Conservation (phyloP, 2,888 invertebrate genomes). For the Acrobasis suavella region DNA sequence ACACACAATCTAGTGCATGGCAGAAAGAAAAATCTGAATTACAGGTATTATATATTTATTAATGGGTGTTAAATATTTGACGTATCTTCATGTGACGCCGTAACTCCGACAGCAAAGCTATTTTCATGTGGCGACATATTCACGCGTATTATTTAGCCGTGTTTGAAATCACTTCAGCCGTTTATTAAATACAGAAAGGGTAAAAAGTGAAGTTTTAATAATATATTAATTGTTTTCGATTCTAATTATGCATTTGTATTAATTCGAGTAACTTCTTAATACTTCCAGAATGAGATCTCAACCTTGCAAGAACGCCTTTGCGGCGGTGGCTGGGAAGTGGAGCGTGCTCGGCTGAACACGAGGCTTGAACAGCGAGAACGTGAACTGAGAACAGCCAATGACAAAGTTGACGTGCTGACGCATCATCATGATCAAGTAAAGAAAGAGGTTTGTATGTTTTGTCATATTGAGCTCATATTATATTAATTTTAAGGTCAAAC, state of each 20-base stretch:
- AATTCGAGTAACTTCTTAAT: slow-evolving; percentile 9
- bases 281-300: slow-evolving; percentile 61
- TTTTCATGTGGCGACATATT: too few species aligned
- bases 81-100: too few species aligned
- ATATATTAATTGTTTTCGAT: too few species aligned
- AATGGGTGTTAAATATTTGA: too few species aligned
- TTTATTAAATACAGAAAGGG: too few species aligned
- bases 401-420: slow-evolving; percentile 87
- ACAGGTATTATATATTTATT: slow-evolving; percentile 73
- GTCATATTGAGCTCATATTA: background rate
- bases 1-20: slow-evolving; percentile 86
- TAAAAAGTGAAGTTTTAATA: too few species aligned
- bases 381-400: slow-evolving; percentile 88
- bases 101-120: too few species aligned
- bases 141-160: too few species aligned
- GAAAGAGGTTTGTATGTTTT: slow-evolving; percentile 58
- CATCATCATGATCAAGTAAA: slow-evolving; percentile 89
- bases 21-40: slow-evolving; percentile 86
- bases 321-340: slow-evolving; percentile 84
- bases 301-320: slow-evolving; percentile 76
- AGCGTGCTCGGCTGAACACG: slow-evolving; percentile 86
- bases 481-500: background rate
- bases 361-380: slow-evolving; percentile 88
- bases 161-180: too few species aligned
- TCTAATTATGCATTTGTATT: too few species aligned